Evolutionary conservation across 2,113 vertebrate genomes (phyloP).

Genomic region (Junco hyemalis): DNA sequence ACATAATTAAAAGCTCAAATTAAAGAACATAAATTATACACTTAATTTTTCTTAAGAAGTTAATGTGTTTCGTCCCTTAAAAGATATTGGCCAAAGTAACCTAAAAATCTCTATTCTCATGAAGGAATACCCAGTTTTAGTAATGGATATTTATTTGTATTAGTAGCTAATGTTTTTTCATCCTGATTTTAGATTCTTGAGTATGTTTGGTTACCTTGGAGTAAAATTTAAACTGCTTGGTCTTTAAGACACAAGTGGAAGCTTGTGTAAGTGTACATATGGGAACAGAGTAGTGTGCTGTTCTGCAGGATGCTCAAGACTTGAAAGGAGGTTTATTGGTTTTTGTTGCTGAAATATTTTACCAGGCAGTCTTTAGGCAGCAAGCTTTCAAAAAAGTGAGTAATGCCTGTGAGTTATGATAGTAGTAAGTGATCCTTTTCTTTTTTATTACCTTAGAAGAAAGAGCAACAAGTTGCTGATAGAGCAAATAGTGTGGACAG

Average conservation of each 20-base stretch:
- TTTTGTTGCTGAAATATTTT: not conserved
- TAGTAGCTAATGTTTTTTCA: not conserved
- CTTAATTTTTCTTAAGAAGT: not conserved
- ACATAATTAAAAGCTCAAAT: not conserved
- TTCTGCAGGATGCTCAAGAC: fast-evolving
- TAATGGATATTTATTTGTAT: not conserved
- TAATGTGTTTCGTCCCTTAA: not conserved
- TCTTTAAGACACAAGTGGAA: not conserved
- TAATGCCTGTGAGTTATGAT: not conserved
- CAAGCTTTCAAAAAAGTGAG: not conserved
- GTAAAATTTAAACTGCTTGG: not conserved
- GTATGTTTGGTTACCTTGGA: not conserved
- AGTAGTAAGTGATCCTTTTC: not conserved
- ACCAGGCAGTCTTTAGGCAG: not conserved
- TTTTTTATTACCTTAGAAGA: not conserved
- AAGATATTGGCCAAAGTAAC: not conserved
- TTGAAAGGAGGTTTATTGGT: not conserved
- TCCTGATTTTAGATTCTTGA: not conserved
- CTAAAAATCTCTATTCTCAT: not conserved
- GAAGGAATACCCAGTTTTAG: not conserved
- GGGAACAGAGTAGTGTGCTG: not conserved
- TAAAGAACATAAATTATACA: not conserved
- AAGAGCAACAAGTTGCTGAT: not conserved
- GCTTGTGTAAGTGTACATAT: fast-evolving
- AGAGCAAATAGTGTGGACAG: not conserved